Conservation (phyloP, 2,797 vertebrate species). For the Arctocebus calabarensis region DNA sequence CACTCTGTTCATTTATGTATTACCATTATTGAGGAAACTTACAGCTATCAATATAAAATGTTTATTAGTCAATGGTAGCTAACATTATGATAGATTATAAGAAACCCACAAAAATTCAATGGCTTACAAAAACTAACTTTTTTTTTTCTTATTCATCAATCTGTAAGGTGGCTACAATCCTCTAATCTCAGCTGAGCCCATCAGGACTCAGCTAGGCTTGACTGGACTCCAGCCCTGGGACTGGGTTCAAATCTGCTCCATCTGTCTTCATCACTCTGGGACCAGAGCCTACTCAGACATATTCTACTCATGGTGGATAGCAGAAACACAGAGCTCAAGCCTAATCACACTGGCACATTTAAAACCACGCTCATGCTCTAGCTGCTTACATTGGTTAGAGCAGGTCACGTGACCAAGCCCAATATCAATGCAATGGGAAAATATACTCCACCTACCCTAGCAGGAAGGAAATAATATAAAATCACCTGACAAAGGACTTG, state of each 20-base stretch:
- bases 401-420: not conserved
- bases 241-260: not conserved
- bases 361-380: not conserved
- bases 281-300: not conserved
- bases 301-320: not conserved
- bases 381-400: not conserved
- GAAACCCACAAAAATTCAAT: not conserved
- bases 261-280: not conserved
- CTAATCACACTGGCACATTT: not conserved
- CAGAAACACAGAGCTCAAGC: not conserved
- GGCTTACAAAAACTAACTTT: not conserved
- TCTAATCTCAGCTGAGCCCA: not conserved
- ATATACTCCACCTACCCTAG: not conserved
- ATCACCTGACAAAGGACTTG: not conserved
- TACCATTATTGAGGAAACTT: slow-evolving; percentile 20
- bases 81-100: slow-evolving; percentile 19
- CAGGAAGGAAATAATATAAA: not conserved
- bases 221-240: not conserved
- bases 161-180: not conserved
- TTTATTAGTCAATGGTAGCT: not conserved
- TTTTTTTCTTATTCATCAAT: not conserved
- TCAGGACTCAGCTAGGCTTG: not conserved
- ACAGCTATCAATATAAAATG: slow-evolving; percentile 8
- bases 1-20: not conserved
- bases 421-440: not conserved